phyloP scores from a whole-genome alignment of 2,113 vertebrate genomes.

The Loxodonta africana region DNA sequence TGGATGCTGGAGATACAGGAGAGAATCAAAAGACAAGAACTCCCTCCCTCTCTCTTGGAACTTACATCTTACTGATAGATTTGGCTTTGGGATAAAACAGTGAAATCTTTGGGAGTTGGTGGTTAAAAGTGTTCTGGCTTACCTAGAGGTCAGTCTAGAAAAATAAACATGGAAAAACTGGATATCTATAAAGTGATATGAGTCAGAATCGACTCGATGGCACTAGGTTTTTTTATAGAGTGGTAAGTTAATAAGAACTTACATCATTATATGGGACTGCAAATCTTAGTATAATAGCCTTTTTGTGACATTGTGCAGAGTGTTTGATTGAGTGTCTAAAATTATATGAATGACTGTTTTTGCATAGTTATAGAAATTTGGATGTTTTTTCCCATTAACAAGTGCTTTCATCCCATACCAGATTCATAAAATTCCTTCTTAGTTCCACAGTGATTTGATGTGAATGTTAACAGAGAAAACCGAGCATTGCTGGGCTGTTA shows the following conservation, averaged over 20 bases:
- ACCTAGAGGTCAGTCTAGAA: no score
- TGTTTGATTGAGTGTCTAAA: background rate
- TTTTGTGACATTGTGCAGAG: background rate
- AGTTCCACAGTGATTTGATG: background rate
- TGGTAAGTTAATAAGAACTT: background rate
- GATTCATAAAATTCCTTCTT: slow-evolving; percentile 15
- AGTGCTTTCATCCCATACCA: background rate
- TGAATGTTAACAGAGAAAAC: slow-evolving; percentile 39
- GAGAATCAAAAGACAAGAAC: no score
- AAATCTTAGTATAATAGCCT: background rate
- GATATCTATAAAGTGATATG: no score
- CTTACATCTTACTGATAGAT: no score
- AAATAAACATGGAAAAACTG: no score
- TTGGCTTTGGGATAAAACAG: no score
- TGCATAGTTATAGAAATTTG: background rate
- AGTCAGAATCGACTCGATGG: no score
- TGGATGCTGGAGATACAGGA: no score
- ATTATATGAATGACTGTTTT: background rate
- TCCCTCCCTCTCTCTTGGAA: no score
- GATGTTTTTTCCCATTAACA: background rate
- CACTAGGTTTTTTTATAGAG: no score
- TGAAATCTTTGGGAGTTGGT: no score
- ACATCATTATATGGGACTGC: background rate
- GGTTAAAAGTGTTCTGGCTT: no score
- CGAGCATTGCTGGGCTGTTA: background rate